These are phyloP conservation scores for Ameiurus melas DNA, from an alignment of 2,113 vertebrate genomes.

Conservation along the genomic window DNA sequence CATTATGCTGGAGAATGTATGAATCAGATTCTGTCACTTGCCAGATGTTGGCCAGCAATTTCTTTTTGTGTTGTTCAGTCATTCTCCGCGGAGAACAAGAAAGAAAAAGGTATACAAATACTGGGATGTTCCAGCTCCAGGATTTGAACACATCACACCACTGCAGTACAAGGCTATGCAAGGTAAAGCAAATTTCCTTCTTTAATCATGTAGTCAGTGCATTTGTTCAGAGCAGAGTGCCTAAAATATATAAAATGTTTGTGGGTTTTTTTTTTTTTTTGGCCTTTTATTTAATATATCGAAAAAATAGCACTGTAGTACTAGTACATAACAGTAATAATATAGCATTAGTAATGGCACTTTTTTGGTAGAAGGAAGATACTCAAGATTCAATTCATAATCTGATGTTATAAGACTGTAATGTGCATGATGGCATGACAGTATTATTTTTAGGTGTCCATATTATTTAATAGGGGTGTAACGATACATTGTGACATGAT, in stretches of 20 bases:
- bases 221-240: background rate
- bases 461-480: background rate
- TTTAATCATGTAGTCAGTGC: background rate
- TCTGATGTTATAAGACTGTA: background rate
- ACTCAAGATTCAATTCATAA: background rate
- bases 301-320: no score
- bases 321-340: no score
- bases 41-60: background rate
- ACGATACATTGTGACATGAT: background rate
- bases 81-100: slow-evolving; percentile 65
- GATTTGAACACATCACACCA: slow-evolving; percentile 77
- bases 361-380: background rate
- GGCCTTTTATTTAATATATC: background rate
- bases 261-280: background rate
- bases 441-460: background rate
- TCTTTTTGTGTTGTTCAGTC: slow-evolving; percentile 50
- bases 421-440: background rate
- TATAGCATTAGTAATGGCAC: background rate
- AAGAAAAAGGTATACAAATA: slow-evolving; percentile 73
- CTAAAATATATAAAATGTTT: background rate
- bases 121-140: slow-evolving; percentile 74
- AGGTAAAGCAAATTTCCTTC: slow-evolving; percentile 59
- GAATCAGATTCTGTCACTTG: background rate
- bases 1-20: background rate
- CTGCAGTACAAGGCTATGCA: slow-evolving; percentile 80